Evolutionary conservation across 2,113 vertebrate genomes (phyloP).

Genomic region (Ptyas mucosa): DNA sequence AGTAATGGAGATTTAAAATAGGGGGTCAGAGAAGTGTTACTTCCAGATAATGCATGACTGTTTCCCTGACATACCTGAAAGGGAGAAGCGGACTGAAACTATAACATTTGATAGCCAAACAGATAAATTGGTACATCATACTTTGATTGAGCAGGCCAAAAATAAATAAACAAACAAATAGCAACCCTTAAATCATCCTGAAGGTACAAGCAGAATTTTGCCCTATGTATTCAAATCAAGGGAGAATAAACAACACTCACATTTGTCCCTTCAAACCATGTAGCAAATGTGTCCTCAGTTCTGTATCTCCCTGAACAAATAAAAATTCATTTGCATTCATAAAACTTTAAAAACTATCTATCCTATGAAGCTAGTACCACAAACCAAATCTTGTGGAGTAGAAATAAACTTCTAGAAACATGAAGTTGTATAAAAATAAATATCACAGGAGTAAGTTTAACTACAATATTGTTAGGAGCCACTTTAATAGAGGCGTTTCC

Average conservation of each 20-base stretch:
- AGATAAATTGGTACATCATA: neutral
- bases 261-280: conserved; percentile 38
- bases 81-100: neutral
- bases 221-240: conserved; percentile 7
- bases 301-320: conserved; percentile 54
- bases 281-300: conserved; percentile 39
- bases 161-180: neutral
- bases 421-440: conserved; percentile 55
- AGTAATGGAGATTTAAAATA: neutral
- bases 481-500: conserved; percentile 41
- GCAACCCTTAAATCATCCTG: neutral
- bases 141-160: neutral
- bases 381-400: conserved; percentile 53
- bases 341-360: conserved; percentile 57
- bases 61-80: neutral
- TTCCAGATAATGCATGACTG: neutral
- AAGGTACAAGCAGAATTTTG: neutral
- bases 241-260: conserved; percentile 20
- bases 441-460: conserved; percentile 63
- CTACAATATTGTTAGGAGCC: conserved; percentile 45
- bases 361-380: conserved; percentile 59
- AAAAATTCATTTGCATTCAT: conserved; percentile 54
- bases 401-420: conserved; percentile 67
- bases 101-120: neutral
- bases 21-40: neutral